A percentile compares a stretch with the other conserved stretches of the same genome.
These are phyloP conservation scores for Colletes collaris DNA, from an alignment of 2,888 invertebrate species.

Conservation along the genomic window DNA sequence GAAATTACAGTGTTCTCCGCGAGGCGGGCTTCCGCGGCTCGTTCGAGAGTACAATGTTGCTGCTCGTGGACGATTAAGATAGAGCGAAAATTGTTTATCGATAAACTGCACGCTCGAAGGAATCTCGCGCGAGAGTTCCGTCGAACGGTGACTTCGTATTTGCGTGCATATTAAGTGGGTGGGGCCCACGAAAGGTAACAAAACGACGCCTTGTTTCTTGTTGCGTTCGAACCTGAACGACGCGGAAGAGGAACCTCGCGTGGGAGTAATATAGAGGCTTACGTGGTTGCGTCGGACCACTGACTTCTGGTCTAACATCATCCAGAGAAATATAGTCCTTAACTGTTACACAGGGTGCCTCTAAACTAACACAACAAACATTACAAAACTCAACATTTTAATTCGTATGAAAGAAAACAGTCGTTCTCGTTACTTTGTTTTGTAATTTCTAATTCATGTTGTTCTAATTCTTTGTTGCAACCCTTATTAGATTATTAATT, in stretches of 20 bases:
- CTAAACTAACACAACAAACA: too few species aligned
- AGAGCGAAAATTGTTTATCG: constrained; percentile 35
- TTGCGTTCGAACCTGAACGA: background rate
- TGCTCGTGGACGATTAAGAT: constrained; percentile 23
- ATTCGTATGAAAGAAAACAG: too few species aligned
- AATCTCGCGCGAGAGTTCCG: background rate
- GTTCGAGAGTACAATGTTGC: constrained; percentile 31
- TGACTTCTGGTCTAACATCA: background rate
- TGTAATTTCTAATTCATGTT: too few species aligned
- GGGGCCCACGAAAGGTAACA: background rate
- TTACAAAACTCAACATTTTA: too few species aligned
- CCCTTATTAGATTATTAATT: too few species aligned
- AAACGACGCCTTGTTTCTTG: background rate
- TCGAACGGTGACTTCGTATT: background rate
- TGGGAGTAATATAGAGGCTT: background rate
- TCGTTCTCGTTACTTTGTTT: too few species aligned
- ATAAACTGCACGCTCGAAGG: constrained; percentile 1
- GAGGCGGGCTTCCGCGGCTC: constrained; percentile 22
- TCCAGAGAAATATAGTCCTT: too few species aligned
- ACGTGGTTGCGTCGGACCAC: background rate
- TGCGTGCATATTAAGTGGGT: constrained; percentile 4
- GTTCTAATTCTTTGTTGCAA: too few species aligned
- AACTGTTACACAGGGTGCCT: too few species aligned
- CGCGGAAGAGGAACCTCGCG: constrained; percentile 1
- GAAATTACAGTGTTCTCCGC: constrained; percentile 31